Evolutionary conservation across 2,113 vertebrate species (phyloP).

Genomic region (Psittacula cyanocephala): DNA sequence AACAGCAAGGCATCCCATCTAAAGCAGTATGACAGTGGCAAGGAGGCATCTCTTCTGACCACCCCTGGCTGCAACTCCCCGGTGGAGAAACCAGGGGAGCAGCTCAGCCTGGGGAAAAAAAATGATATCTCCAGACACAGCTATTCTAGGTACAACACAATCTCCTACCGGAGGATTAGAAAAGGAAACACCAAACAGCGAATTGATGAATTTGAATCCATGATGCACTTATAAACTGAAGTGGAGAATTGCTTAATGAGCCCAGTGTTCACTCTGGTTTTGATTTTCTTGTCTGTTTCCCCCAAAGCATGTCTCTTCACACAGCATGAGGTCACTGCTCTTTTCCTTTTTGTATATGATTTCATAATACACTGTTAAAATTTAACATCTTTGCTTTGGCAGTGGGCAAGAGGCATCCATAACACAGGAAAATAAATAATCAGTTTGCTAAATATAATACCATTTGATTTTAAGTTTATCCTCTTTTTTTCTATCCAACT

Average conservation of each 20-base stretch:
- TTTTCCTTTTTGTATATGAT: constrained; percentile 44
- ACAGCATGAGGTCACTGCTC: neutral
- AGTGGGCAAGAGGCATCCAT: neutral
- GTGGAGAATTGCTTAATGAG: neutral
- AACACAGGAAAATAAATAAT: constrained; percentile 41
- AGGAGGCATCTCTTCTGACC: neutral
- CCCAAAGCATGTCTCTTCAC: neutral
- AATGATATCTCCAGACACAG: constrained; percentile 81
- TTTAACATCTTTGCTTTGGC: constrained; percentile 40
- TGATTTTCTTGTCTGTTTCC: too few relatives aligned
- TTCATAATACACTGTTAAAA: neutral
- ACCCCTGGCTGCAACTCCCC: constrained; percentile 59
- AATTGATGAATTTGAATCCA: constrained; percentile 91
- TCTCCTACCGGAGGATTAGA: constrained; percentile 91
- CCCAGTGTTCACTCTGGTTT: neutral
- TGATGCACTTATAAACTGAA: constrained; percentile 83
- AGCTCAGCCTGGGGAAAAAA: constrained; percentile 52
- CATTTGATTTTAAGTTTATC: neutral
- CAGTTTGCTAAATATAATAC: constrained; percentile 18
- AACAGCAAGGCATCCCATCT: neutral
- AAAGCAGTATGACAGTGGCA: constrained; percentile 3
- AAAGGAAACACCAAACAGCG: constrained; percentile 93
- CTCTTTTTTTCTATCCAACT: neutral
- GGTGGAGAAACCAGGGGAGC: constrained; percentile 61
- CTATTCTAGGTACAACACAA: constrained; percentile 87